phyloP scores from a whole-genome alignment of 2,113 vertebrate genomes.

The Cebidichthys violaceus region DNA sequence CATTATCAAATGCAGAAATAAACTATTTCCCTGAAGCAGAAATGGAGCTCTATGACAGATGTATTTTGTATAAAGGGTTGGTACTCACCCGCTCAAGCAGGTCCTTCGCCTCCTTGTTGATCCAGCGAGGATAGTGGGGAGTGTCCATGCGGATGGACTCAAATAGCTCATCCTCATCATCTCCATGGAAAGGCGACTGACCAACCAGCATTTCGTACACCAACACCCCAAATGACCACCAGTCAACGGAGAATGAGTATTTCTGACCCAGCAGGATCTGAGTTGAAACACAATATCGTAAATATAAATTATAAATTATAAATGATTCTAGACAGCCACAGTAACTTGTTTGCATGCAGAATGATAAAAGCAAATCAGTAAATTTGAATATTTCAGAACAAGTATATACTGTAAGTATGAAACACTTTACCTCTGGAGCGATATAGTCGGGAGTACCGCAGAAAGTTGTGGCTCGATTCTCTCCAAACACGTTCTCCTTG shows the following conservation, averaged over 20 bases:
- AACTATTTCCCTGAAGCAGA: background rate
- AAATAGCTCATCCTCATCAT: slow-evolving; percentile 97
- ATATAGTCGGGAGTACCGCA: slow-evolving; percentile 99
- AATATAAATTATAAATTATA: background rate
- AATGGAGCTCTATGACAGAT: background rate
- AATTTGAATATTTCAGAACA: slow-evolving; percentile 12
- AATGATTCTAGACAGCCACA: background rate
- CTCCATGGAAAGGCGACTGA: slow-evolving; percentile 97
- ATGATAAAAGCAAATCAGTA: background rate
- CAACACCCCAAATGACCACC: slow-evolving; percentile 98
- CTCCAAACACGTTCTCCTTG: slow-evolving; percentile 93
- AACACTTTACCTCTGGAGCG: slow-evolving; percentile 84
- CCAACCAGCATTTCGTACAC: slow-evolving; percentile 98
- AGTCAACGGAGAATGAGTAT: slow-evolving; percentile 98
- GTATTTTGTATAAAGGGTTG: background rate
- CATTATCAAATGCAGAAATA: background rate
- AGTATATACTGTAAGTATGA: background rate
- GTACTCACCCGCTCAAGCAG: slow-evolving; percentile 91
- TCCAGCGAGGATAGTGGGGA: slow-evolving; percentile 97
- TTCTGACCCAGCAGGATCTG: slow-evolving; percentile 95
- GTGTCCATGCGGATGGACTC: slow-evolving; percentile 97
- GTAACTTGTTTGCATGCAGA: background rate
- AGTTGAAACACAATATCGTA: background rate
- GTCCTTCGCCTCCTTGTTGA: slow-evolving; percentile 95
- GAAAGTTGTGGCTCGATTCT: slow-evolving; percentile 94